phyloP scores from a whole-genome alignment of 2,888 invertebrate genomes.

The Luperina testacea region DNA sequence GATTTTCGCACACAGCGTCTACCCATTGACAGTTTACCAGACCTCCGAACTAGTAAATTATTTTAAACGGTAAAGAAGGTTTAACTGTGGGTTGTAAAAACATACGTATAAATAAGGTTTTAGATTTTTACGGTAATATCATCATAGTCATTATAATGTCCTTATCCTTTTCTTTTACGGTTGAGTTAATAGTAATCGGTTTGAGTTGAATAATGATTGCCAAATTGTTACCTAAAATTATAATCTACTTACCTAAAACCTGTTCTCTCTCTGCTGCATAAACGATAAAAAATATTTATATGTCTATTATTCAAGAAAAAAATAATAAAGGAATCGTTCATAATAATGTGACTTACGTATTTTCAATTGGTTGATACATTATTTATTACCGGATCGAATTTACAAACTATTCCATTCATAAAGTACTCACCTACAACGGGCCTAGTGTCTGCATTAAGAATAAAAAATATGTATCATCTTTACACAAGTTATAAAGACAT shows the following conservation, averaged over 20 bases:
- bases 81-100: not conserved
- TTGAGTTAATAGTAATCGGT: too few relatives aligned
- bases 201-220: too few relatives aligned
- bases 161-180: too few relatives aligned
- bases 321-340: not conserved
- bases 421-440: conserved; percentile 8
- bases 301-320: not conserved
- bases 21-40: not conserved
- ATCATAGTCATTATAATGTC: too few relatives aligned
- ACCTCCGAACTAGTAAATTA: too few relatives aligned
- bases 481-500: not conserved
- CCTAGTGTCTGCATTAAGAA: conserved; percentile 4
- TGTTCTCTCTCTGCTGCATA: not conserved
- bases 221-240: not conserved
- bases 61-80: not conserved
- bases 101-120: not conserved
- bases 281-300: conserved; percentile 6
- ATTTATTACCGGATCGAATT: not conserved
- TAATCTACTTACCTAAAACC: conserved; percentile 1
- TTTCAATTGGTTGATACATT: not conserved
- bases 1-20: not conserved
- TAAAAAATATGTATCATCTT: not conserved
- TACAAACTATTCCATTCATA: not conserved
- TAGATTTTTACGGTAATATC: not conserved
- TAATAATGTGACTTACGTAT: not conserved